These are phyloP conservation scores for Ceuthmochares aereus DNA, from an alignment of 2,113 vertebrate species.

Conservation along the genomic window DNA sequence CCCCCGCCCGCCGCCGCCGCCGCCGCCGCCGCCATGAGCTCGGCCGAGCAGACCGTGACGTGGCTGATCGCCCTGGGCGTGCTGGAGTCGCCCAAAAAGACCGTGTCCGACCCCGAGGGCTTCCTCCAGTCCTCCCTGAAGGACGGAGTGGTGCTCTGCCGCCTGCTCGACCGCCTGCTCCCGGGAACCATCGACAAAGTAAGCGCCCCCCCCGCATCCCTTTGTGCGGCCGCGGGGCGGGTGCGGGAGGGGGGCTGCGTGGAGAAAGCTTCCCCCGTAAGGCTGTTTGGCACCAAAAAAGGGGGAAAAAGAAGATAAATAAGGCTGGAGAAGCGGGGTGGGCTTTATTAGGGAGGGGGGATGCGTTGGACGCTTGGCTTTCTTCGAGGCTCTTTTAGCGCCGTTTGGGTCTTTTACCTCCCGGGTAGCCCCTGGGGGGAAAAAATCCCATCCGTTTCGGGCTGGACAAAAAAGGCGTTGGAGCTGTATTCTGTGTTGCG, in stretches of 20 bases:
- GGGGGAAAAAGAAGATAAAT: background rate
- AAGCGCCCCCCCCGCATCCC: slow-evolving; percentile 55
- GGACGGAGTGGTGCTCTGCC: slow-evolving; percentile 92
- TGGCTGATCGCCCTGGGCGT: slow-evolving; percentile 95
- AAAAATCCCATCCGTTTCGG: background rate
- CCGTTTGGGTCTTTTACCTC: background rate
- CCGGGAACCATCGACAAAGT: slow-evolving; percentile 93
- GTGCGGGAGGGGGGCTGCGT: background rate
- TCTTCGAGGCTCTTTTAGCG: background rate
- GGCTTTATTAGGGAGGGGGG: no score
- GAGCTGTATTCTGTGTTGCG: background rate
- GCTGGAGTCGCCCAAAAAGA: slow-evolving; percentile 96
- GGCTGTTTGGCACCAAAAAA: background rate
- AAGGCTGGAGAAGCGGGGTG: background rate
- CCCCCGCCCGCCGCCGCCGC: background rate
- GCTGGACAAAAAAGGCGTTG: background rate
- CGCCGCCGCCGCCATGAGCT: slow-evolving; percentile 85
- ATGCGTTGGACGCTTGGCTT: background rate
- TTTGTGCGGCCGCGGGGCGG: slow-evolving; percentile 51
- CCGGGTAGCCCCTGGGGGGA: background rate
- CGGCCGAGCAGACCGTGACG: slow-evolving; percentile 96
- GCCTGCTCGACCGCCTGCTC: slow-evolving; percentile 92
- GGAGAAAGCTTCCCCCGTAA: background rate
- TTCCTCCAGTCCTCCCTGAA: slow-evolving; percentile 91
- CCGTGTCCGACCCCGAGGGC: slow-evolving; percentile 91